These are phyloP conservation scores for Drosophila erecta DNA, from an alignment of 1,140 invertebrate species.

Conservation along the genomic window DNA sequence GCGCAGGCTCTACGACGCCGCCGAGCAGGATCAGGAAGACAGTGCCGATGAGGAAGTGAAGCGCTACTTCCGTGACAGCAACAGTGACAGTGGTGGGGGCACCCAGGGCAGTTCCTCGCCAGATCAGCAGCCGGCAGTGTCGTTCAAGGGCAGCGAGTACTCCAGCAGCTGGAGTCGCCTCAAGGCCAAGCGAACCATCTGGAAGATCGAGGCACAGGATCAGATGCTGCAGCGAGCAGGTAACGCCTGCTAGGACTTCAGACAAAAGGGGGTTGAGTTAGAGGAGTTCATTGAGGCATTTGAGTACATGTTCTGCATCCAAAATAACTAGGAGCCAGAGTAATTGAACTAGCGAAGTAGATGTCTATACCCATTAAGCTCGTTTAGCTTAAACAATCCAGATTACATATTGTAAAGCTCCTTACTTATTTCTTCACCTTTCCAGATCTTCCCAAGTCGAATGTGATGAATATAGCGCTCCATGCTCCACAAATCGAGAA, in stretches of 20 bases:
- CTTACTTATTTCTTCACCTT: background rate
- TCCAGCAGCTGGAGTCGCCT: slow-evolving; percentile 84
- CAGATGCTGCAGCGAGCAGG: slow-evolving; percentile 68
- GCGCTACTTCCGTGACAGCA: slow-evolving; percentile 67
- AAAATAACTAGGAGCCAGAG: no score
- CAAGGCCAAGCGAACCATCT: slow-evolving; percentile 80
- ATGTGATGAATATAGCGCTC: slow-evolving; percentile 82
- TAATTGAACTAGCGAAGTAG: no score
- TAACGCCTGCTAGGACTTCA: slow-evolving; percentile 37
- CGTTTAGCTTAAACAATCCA: no score
- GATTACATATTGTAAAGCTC: no score
- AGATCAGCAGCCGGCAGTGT: slow-evolving; percentile 51
- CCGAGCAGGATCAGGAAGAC: slow-evolving; percentile 62
- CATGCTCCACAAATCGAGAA: slow-evolving; percentile 68
- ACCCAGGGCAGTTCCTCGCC: slow-evolving; percentile 73
- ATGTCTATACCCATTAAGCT: no score
- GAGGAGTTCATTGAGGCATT: slow-evolving; percentile 57
- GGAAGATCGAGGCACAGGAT: slow-evolving; percentile 75
- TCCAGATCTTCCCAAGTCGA: slow-evolving; percentile 78
- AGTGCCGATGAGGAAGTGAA: slow-evolving; percentile 84
- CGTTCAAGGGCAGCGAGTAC: slow-evolving; percentile 62
- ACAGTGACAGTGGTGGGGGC: slow-evolving; percentile 76
- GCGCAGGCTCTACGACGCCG: slow-evolving; percentile 75
- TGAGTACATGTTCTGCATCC: no score
- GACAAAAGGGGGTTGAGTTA: slow-evolving; percentile 27